Percentiles rank a stretch among this genome's conserved stretches.
Conservation (phyloP, 2,113 vertebrate genomes). For the Crotophaga sulcirostris region DNA sequence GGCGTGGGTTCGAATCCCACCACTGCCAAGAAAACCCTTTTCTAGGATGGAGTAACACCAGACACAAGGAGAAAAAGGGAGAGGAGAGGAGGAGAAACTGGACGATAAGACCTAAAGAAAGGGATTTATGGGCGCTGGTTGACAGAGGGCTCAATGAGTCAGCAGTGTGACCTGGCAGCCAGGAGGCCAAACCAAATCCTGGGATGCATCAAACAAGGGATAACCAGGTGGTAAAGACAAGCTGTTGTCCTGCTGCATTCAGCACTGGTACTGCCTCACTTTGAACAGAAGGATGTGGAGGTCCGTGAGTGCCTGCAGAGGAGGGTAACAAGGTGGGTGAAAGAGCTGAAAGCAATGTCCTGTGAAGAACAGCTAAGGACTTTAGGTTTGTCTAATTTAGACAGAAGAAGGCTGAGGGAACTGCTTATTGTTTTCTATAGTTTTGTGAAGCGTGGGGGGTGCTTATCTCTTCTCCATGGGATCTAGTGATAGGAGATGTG, state of each 20-base stretch:
- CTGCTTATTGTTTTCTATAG: too few species aligned
- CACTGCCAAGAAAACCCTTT: slow-evolving; percentile 67
- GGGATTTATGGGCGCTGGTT: too few species aligned
- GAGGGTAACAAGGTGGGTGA: neutral
- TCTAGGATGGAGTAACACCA: accelerated
- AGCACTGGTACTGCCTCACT: too few species aligned
- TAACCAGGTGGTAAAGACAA: neutral
- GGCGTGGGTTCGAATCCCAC: slow-evolving; percentile 86
- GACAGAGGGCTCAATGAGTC: neutral
- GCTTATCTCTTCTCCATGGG: neutral
- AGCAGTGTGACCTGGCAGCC: too few species aligned
- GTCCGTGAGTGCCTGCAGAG: neutral
- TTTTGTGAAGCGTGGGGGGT: too few species aligned
- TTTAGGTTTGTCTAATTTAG: neutral
- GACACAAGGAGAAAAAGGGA: too few species aligned
- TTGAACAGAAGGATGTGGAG: too few species aligned
- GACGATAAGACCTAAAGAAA: neutral
- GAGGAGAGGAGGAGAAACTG: too few species aligned
- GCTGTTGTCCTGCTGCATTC: neutral
- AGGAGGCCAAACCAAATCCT: too few species aligned
- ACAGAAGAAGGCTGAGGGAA: neutral
- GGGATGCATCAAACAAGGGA: neutral
- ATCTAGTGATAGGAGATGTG: accelerated
- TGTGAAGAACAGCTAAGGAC: neutral
- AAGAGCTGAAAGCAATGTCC: neutral